Evolutionary conservation across 2,113 vertebrate genomes (phyloP), one percentile per base, ranked within the genome.

Genomic region (Malurus alboscapulatus): DNA sequence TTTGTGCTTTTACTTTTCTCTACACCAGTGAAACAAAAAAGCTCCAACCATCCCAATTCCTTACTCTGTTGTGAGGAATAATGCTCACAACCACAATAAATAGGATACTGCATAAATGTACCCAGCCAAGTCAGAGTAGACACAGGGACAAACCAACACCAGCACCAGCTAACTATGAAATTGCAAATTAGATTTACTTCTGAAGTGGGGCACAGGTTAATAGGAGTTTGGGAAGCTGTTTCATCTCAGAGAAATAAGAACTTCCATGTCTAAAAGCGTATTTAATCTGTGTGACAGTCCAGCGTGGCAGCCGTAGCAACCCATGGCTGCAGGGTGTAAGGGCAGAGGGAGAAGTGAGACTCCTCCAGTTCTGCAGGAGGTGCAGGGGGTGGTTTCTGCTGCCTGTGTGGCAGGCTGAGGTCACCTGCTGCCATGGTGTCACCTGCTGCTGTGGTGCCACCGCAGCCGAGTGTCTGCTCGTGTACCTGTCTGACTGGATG

Each of bases 61-160:
- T 34, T 20, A 36, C 45, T 78, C 45, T 65, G 34, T 51, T 62
- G 36, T 24, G n/a, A 87, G 76, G 30, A 88, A 10, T 67, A 34
- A 71, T 16, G 25, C 69, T 81, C 51, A 20, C 44, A 74, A 62
- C 47, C 63, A 36, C n/a, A 63, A 34, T 15, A 85, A 76, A 38
- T 2, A 17, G 0, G 1, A 47, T 0, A 0, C 62, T 45, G 29
- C 36, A 21, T 42, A 67, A 62, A 85, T 1, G 5, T 16, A 45
- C 14, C n/a, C 59, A 40, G 67, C 5, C 2, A 76, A 93, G 61
- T n/a, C 75, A 55, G 47, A 86, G 76, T 36, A 86, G 79, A 55
- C 44, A 11, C 13, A 9, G 42, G 53, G 44, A 77, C 36, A 84
- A 73, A 86, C 20, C 65, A 57, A 45, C 42, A 72, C 36, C 36